These are phyloP conservation scores for Acanthurus lineatus DNA, from an alignment of 2,797 vertebrate genomes.

Conservation along the genomic window DNA sequence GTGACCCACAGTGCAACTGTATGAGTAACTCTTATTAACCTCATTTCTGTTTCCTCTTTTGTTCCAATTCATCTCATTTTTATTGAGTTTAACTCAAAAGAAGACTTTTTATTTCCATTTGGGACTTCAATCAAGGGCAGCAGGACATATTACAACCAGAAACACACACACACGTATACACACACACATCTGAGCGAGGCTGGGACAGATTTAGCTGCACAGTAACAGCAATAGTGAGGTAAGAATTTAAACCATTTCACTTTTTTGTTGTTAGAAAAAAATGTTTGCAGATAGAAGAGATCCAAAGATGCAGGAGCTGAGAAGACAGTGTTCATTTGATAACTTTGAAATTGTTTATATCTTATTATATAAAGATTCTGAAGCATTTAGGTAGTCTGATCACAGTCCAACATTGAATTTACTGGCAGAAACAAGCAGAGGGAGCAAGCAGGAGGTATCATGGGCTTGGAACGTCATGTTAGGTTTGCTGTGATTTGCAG, in stretches of 20 bases:
- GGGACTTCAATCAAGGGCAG: no score
- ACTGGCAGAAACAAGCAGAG: neutral
- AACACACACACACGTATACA: neutral
- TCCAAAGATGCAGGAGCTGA: neutral
- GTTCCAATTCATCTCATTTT: conserved; percentile 13
- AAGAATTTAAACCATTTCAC: neutral
- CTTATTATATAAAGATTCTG: no score
- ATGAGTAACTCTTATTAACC: conserved; percentile 3
- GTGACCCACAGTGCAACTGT: neutral
- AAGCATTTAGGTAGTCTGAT: conserved; percentile 4
- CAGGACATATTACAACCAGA: no score
- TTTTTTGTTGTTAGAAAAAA: neutral
- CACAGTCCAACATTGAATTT: neutral
- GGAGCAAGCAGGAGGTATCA: neutral
- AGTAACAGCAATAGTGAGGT: neutral
- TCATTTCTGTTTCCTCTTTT: conserved; percentile 19
- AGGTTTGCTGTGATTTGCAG: neutral
- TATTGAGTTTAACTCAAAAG: neutral
- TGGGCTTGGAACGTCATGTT: neutral
- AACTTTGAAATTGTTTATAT: no score
- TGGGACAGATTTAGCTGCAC: neutral
- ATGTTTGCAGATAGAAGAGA: no score
- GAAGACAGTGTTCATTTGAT: neutral
- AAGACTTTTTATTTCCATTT: neutral
- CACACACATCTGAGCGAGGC: neutral